Base-by-base conservation (phyloP, 2,113 vertebrate species). In the Desmodus rotundus region DNA sequence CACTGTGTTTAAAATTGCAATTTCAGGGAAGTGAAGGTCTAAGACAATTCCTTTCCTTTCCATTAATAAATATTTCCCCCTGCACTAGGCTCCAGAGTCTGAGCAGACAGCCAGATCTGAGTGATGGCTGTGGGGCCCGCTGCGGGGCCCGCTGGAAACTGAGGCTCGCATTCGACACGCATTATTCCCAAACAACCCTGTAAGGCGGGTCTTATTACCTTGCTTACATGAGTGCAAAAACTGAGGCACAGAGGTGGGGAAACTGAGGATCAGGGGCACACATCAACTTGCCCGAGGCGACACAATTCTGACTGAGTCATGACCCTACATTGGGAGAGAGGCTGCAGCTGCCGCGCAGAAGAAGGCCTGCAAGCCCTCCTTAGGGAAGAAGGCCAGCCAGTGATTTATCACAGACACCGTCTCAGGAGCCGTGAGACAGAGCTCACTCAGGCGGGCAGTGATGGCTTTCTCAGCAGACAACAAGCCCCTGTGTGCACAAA, bases 401-500 rank as follows among this genome's bases (percentile, higher is more conserved):
- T 50, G 74, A 91, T 96, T 89, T 95, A 38, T n/a, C 31, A 2
- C 3, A 1, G 72, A 77, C 14, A 8, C 4, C 12, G n/a, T 12
- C 87, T 80, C 5, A 1, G 26, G 81, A 58, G 80, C 20, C 0
- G 7, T 0, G 38, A 84, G 70, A 89, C 89, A 65, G 70, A 26
- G 63, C 0, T 1, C 61, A 58, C 93, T 77, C 89, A 22, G 94
- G 87, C n/a, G 5, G 54, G 73, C 14, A 2, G 61, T 65, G 88
- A 93, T 77, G 95, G 67, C 94, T 87, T 61, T 89, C 73, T 0
- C 96, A 89, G 94, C 73, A 93, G 61, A 96, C 67, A 80, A 93
- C 50, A 5, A 38, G 91, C 43, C 38, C 85, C 5, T 41, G 3
- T 52, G 96, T 77, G 89, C 86, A 81, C 10, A 85, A 97, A 73